Evolutionary conservation across 2,888 invertebrate species (phyloP), one percentile per base, ranked within the genome.

Genomic region (Catocala sponsa): DNA sequence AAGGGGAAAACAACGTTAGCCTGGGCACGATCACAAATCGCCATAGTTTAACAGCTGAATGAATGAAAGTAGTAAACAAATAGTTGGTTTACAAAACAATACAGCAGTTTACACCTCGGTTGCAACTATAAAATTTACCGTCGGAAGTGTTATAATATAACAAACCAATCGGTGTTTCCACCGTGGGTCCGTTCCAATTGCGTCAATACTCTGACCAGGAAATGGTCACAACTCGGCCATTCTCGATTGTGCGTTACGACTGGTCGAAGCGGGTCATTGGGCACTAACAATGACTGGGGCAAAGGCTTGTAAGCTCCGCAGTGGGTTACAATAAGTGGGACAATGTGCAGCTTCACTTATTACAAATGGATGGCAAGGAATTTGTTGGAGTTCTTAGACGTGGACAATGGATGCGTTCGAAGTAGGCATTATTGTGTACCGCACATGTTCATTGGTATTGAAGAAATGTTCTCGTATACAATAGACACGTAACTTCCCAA

Each of bases 261-360:
- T 70, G 55, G 56, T 57, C 67, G 78, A 60, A 68, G 62, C 78
- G 76, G 82, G 81, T 83, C 82, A 81, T 70, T 75, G 70, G 61
- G 51, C 54, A 43, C 13, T 50, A 38, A 83, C 81, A 82, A 82
- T 79, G 74, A 60, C 59, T 71, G 66, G 63, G 60, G 55, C 61
- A 70, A 68, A 66, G 66, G 76, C 55, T 48, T 65, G 61, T 55
- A 59, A 62, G 68, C 66, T 59, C 25, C 55, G n/a, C 56, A 72
- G 56, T 72, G 56, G 68, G 70, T 69, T 60, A 69, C 47, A 13
- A 49, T 62, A 63, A 70, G 55, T 78, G 47, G 75, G 59, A 64
- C 71, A 61, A 41, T 55, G 42, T 15, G 53, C 38, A 48, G 44
- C 33, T 25, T 51, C 25, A 55, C 12, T 33, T 35, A 11, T 44